Percentiles rank a stretch among this genome's conserved stretches.
Conservation (phyloP, 1,140 invertebrate genomes). For the Archegozetes longisetosus region DNA sequence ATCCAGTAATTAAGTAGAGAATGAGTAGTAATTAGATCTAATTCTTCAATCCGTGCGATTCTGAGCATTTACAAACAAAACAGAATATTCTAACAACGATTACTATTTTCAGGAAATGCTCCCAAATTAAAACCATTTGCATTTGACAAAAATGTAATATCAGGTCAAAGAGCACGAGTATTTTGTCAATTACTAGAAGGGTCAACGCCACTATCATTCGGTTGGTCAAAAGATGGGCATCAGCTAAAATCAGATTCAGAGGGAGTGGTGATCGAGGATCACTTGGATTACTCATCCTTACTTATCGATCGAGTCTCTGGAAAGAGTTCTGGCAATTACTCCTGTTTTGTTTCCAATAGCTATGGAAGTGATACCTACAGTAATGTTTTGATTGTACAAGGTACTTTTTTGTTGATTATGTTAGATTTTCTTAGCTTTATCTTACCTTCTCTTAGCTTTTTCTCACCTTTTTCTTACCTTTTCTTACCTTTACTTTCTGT, state of each 20-base stretch:
- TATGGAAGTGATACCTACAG: constrained; percentile 27
- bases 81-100: too few species aligned
- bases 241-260: background rate
- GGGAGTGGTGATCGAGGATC: background rate
- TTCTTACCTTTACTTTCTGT: too few species aligned
- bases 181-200: constrained; percentile 4
- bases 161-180: constrained; percentile 4
- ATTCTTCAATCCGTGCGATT: too few species aligned
- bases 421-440: too few species aligned
- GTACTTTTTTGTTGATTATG: too few species aligned
- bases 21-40: too few species aligned
- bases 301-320: constrained; percentile 17
- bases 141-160: constrained; percentile 1
- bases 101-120: background rate
- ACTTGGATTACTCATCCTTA: constrained; percentile 6
- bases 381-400: constrained; percentile 1
- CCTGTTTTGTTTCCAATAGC: constrained; percentile 30
- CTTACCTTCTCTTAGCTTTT: too few species aligned
- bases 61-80: too few species aligned
- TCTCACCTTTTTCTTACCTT: too few species aligned
- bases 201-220: background rate
- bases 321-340: constrained; percentile 32
- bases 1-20: too few species aligned
- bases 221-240: constrained; percentile 8
- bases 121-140: constrained; percentile 6